Conservation (phyloP, 2,797 vertebrate genomes). For the Peromyscus eremicus region DNA sequence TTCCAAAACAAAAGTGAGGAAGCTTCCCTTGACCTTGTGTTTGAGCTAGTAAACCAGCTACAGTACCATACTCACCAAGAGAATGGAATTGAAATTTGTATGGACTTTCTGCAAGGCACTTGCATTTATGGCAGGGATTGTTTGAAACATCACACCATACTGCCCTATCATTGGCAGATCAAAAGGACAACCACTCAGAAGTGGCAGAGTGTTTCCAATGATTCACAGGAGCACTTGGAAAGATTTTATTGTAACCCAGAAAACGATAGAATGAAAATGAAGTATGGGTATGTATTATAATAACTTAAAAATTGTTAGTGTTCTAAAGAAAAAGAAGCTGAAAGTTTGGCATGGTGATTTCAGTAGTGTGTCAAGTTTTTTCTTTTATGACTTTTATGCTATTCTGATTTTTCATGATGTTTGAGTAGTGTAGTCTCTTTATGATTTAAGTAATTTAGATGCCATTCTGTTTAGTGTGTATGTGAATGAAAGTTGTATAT, state of each 20-base stretch:
- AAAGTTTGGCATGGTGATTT: constrained; percentile 63
- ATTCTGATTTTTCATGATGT: constrained; percentile 68
- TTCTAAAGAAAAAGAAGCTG: constrained; percentile 43
- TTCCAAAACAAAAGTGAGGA: constrained; percentile 99
- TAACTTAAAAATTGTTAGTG: constrained; percentile 58
- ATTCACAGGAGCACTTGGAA: constrained; percentile 99
- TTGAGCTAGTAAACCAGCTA: constrained; percentile 98
- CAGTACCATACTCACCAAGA: constrained; percentile 98
- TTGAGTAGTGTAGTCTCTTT: constrained; percentile 45
- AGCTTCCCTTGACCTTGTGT: constrained; percentile 97
- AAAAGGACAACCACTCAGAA: constrained; percentile 91
- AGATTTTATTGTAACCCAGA: constrained; percentile 99
- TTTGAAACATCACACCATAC: constrained; percentile 96
- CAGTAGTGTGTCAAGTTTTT: constrained; percentile 57
- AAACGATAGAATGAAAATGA: constrained; percentile 96
- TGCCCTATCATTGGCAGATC: constrained; percentile 99
- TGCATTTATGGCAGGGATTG: constrained; percentile 97
- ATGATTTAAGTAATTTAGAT: constrained; percentile 71
- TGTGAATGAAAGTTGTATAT: constrained; percentile 68
- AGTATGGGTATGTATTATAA: constrained; percentile 94
- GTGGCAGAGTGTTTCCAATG: constrained; percentile 97
- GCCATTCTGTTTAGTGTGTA: constrained; percentile 11
- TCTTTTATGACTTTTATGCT: constrained; percentile 56
- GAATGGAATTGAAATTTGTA: constrained; percentile 96
- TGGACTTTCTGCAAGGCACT: constrained; percentile 96